Evolutionary conservation across 2,113 vertebrate genomes (phyloP).

Genomic region (Daphoenositta chrysoptera): DNA sequence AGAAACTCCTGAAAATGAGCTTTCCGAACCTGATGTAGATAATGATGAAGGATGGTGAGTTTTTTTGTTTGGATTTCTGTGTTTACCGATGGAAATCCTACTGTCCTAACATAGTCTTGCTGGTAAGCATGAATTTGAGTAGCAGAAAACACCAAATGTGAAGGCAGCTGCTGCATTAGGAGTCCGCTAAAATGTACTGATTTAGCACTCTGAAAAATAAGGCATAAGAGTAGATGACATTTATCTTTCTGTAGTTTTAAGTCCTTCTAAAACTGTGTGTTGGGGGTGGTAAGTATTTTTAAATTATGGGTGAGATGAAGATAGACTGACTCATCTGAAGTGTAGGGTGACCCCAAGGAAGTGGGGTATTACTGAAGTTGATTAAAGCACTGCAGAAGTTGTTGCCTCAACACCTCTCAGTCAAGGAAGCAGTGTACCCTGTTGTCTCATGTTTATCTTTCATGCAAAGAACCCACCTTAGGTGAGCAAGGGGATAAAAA

Average conservation of each 20-base stretch:
- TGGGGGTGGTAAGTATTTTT: not conserved
- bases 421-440: not conserved
- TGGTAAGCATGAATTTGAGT: not conserved
- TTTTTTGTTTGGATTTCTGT: not conserved
- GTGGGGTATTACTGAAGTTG: not conserved
- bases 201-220: not conserved
- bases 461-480: not conserved
- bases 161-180: not conserved
- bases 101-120: not conserved
- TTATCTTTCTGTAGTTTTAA: not conserved
- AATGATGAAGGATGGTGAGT: slow-evolving; percentile 94
- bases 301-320: not conserved
- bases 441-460: not conserved
- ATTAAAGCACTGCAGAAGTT: not conserved
- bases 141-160: not conserved
- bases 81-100: not conserved
- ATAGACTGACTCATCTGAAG: not conserved
- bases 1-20: slow-evolving; percentile 81
- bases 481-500: not conserved
- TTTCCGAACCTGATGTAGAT: slow-evolving; percentile 82
- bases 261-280: not conserved
- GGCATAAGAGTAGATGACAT: not conserved
- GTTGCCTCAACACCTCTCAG: not conserved
- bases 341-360: not conserved
- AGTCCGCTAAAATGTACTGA: not conserved